Evolutionary conservation across 2,888 invertebrate species (phyloP), one percentile per base, ranked within the genome.

Genomic region (Stramonita haemastoma): DNA sequence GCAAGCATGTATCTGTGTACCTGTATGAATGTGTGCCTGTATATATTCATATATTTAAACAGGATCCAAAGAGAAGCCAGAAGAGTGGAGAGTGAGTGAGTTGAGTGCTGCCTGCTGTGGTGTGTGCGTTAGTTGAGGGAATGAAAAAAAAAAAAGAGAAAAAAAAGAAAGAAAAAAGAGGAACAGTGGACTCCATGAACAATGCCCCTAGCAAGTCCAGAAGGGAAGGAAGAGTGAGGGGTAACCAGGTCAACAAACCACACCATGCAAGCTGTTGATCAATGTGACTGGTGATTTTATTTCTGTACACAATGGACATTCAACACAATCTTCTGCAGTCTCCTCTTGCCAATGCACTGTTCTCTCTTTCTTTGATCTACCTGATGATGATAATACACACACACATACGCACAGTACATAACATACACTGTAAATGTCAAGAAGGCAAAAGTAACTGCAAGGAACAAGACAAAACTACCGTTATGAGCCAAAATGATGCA

Each of bases 271-370:
- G 83, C n/a, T 77, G 26, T 87, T 46, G 83, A 34, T 56, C 66
- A 89, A 89, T 46, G 70, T 84, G 84, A 73, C 66, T 70, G 70
- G 83, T 66, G 73, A 87, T 85, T 89, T 89, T 89, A 89, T 89
- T 89, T 85, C 85, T 89, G 89, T 85, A 89, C 89, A 89, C 34
- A 57, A 66, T 29, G 87, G 26, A 81, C 46, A 60, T 81, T 77
- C 88, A 88, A 83, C 77, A 87, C 81, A 83, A 17, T 70, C 32
- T 70, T 86, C 26, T 29, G 77, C 26, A 73, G 26, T 73, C 11
- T 81, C 19, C 34, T 22, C 36, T 46, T 26, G 29, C 32, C 36
- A 83, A 36, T 46, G 81, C 81, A 83, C 46, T 83, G 17, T 66
- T 66, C 46, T 46, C 13, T 46, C 46, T 79, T 22, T 79, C 79